Evolutionary conservation across 2,888 invertebrate species (phyloP), one percentile per base, ranked within the genome.

Genomic region (Ophion obscuratus): DNA sequence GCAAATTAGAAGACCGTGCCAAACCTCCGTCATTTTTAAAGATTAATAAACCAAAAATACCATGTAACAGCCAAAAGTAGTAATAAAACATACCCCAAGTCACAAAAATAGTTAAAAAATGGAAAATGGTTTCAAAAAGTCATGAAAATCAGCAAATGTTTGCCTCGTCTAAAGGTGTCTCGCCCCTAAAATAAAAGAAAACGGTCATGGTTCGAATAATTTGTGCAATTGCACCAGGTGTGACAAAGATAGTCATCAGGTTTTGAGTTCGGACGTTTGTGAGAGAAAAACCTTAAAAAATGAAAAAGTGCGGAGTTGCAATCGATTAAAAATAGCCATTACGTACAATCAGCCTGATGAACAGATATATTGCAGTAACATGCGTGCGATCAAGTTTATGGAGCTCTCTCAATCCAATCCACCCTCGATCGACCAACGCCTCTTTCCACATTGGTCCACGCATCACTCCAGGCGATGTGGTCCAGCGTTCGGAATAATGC

Each of bases 261-360:
- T 36, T 20, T 59, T 57, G n/a, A 73, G 20, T 36, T 20, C 14
- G 40, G n/a, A 20, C 11, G 10, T 20, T 24, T 5, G 10, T 14
- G 11, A 44, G 31, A 24, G 10, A 17, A 27, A 20, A n/a, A 57
- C 6, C 24, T 24, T 20, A 27, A 47, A 47, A 10, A 10, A 64
- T 27, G 27, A 44, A 62, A 62, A 17, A 7, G 11, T 64, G 11
- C n/a, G 20, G 44, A 24, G 27, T 44, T 47, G 44, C 31, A 64
- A 76, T 66, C 66, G 57, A 76, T 76, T 66, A 62, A 64, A 76
- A 76, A 76, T 76, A 66, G 10, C 24, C 53, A 24, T 64, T 66
- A 36, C 64, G 61, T 66, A 53, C 24, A 40, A 53, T 76, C 73
- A 73, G 36, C 31, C 20, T 53, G 66, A 76, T 47, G 27, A 53